Evolutionary conservation across 2,797 vertebrate genomes (phyloP).

Genomic region (Melanotaenia nigrans): DNA sequence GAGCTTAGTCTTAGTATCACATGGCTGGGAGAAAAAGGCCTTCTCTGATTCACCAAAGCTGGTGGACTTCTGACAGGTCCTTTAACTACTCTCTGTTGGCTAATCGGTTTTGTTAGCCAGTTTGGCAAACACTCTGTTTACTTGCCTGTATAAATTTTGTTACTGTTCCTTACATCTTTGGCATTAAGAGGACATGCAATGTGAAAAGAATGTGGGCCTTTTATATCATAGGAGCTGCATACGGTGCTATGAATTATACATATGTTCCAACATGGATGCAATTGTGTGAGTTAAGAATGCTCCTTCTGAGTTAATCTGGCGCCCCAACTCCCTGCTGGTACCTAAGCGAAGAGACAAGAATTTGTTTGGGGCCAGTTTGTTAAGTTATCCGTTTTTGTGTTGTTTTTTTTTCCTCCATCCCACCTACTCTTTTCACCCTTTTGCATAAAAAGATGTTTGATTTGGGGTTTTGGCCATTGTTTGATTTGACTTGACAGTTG

Average conservation of each 20-base stretch:
- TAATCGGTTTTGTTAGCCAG: background rate
- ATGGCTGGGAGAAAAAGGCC: slow-evolving; percentile 66
- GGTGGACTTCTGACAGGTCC: slow-evolving; percentile 44
- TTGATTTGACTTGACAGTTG: slow-evolving; percentile 80
- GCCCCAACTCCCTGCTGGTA: slow-evolving; percentile 61
- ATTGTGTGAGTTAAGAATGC: slow-evolving; percentile 69
- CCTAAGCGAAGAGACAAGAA: slow-evolving; percentile 63
- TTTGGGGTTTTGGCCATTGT: slow-evolving; percentile 70
- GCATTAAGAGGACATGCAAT: slow-evolving; percentile 52
- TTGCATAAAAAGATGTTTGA: slow-evolving; percentile 76
- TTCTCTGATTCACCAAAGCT: slow-evolving; percentile 46
- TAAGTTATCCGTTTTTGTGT: slow-evolving; percentile 67
- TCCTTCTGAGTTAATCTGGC: slow-evolving; percentile 70
- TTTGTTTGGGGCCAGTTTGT: slow-evolving; percentile 75
- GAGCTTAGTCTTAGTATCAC: slow-evolving; percentile 79
- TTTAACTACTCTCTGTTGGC: slow-evolving; percentile 5
- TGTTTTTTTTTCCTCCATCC: slow-evolving; percentile 36
- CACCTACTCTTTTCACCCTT: slow-evolving; percentile 51
- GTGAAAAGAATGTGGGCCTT: slow-evolving; percentile 53
- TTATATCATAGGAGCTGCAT: slow-evolving; percentile 57
- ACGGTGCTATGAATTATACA: slow-evolving; percentile 78
- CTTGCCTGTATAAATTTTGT: slow-evolving; percentile 10
- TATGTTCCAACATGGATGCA: slow-evolving; percentile 62
- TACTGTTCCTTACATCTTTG: slow-evolving; percentile 30
- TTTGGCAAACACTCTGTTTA: slow-evolving; percentile 29